phyloP scores from a whole-genome alignment of 2,888 invertebrate genomes.

The Atethmia centrago region DNA sequence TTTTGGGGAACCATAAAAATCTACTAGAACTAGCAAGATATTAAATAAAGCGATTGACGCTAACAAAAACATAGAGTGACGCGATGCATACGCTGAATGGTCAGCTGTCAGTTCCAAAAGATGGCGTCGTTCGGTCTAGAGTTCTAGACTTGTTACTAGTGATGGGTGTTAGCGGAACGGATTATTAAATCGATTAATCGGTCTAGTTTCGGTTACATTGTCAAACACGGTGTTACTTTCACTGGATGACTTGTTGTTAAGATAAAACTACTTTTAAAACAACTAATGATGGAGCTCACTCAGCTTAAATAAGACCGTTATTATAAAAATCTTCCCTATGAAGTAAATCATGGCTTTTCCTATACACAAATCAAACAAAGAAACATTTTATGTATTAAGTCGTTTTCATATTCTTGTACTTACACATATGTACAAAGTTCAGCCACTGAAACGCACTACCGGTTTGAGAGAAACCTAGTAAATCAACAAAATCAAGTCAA shows the following conservation, averaged over 20 bases:
- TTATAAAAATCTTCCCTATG: no score
- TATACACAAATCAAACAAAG: no score
- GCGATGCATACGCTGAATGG: slow-evolving; percentile 46
- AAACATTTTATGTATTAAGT: no score
- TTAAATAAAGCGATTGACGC: slow-evolving; percentile 43
- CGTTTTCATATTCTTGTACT: no score
- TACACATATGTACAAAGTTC: no score
- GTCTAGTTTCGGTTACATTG: slow-evolving; percentile 16
- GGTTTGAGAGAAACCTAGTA: no score
- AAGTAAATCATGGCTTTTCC: no score
- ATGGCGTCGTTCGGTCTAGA: slow-evolving; percentile 80
- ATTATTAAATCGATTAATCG: slow-evolving; percentile 40
- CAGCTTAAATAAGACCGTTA: no score
- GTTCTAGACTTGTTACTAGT: slow-evolving; percentile 73
- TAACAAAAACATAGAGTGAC: slow-evolving; percentile 32
- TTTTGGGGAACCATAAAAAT: neutral
- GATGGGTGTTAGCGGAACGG: slow-evolving; percentile 44
- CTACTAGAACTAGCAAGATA: slow-evolving; percentile 42
- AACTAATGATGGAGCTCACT: no score
- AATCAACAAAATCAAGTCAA: no score
- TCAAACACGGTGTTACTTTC: slow-evolving; percentile 22
- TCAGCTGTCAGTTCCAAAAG: slow-evolving; percentile 52
- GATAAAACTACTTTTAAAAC: no score
- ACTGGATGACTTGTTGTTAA: slow-evolving; percentile 7
- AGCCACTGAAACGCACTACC: no score